These are phyloP conservation scores for Ptychobarbus kaznakovi DNA, from an alignment of 2,797 vertebrate genomes.

Conservation along the genomic window DNA sequence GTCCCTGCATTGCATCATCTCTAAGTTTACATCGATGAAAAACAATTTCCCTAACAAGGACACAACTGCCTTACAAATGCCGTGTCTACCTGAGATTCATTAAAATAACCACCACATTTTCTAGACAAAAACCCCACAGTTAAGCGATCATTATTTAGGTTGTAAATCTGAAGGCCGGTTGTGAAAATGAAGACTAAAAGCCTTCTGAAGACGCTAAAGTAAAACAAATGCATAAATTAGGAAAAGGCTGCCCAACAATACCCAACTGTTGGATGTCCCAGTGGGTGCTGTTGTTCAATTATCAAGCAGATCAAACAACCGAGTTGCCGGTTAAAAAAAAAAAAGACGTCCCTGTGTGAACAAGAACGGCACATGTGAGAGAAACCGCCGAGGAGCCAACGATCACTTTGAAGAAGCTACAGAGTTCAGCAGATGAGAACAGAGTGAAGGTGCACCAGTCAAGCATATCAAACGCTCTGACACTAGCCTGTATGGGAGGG, in stretches of 20 bases:
- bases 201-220: conserved; percentile 7
- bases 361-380: conserved; percentile 12
- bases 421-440: conserved; percentile 44
- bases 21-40: conserved; percentile 16
- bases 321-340: not conserved
- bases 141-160: conserved; percentile 36
- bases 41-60: conserved; percentile 31
- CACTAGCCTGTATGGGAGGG: conserved; percentile 33
- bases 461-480: conserved; percentile 48
- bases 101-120: conserved; percentile 45
- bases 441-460: conserved; percentile 51
- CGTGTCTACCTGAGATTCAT: conserved; percentile 37
- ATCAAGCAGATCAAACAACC: conserved; percentile 38
- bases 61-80: conserved; percentile 18
- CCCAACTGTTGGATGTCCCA: conserved; percentile 23
- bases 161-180: conserved; percentile 18
- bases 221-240: conserved; percentile 34
- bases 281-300: conserved; percentile 20
- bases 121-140: conserved; percentile 20
- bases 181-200: conserved; percentile 7
- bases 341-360: conserved; percentile 3
- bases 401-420: conserved; percentile 39
- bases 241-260: conserved; percentile 28
- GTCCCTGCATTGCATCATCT: conserved; percentile 36
- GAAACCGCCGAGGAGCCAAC: conserved; percentile 41